Evolutionary conservation across 2,888 invertebrate genomes (phyloP), one percentile per base, ranked within the genome.

Genomic region (Apoderus coryli): DNA sequence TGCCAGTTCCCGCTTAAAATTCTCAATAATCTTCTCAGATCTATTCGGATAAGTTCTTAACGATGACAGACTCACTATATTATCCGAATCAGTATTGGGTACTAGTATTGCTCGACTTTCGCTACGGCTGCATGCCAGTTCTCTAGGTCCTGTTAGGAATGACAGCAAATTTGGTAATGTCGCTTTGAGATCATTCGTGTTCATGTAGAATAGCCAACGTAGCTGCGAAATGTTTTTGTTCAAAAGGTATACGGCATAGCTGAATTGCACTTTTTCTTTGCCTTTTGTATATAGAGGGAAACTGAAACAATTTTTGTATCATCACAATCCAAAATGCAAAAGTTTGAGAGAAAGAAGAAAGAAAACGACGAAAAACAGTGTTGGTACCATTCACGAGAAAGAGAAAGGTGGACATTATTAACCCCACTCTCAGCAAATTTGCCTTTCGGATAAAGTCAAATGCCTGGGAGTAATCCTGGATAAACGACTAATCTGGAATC

Each of bases 181-280:
- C 3, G 77, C 72, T 35, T 81, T 59, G 37, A 86, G 67, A 53
- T 86, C 82, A 3, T 65, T 60, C 0, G 84, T 76, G 1, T 76
- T 67, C 23, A 82, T 59, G 2, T 76, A 77, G 39, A 77, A 70
- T 25, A 76, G 74, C 69, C 78, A 81, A 27, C 82, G 59, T 36
- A 93, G 58, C 58, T 96, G 95, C 2, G 86, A 86, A 38, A 96
- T 81, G 53, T 95, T 90, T 59, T 90, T 92, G 61, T 93, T 93
- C 15, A 95, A 61, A 9, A 93, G 64, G 53, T 84, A 93, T 38
- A 93, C 79, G 3, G 79, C 93, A 57, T 92, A 92, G 37, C 82
- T 76, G 52, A 89, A 88, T 42, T 80, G 67, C 5, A 78, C 68
- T 35, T 72, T 69, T 48, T 84, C 81, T 44, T 80, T 81, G 23